Percentiles rank a stretch among this genome's conserved stretches.
These are phyloP conservation scores for Lycaon pictus DNA, from an alignment of 2,113 vertebrate species.

Conservation along the genomic window DNA sequence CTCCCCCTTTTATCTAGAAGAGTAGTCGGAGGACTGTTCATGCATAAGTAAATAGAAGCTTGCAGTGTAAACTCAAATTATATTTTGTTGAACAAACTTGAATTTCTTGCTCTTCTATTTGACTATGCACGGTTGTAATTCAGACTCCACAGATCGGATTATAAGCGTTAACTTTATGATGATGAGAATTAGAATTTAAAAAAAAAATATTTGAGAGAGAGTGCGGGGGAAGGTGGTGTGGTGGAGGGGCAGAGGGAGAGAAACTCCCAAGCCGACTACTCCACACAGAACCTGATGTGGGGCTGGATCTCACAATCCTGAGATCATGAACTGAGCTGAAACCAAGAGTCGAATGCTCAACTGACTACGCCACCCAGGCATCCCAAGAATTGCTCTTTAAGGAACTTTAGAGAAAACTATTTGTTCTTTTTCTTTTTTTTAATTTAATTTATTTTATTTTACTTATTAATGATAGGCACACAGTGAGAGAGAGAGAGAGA, in stretches of 20 bases:
- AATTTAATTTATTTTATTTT: no score
- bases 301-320: background rate
- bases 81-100: background rate
- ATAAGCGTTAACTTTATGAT: background rate
- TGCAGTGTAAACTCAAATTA: background rate
- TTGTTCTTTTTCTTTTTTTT: background rate
- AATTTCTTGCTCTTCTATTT: background rate
- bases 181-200: background rate
- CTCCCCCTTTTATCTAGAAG: slow-evolving; percentile 18
- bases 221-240: background rate
- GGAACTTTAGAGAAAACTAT: background rate
- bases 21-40: background rate
- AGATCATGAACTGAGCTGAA: background rate
- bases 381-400: background rate
- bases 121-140: background rate
- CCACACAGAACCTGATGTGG: background rate
- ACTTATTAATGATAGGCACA: no score
- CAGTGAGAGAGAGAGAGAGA: no score
- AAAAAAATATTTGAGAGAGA: no score
- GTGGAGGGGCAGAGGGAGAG: background rate
- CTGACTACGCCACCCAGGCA: background rate
- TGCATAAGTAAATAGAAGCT: background rate
- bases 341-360: background rate
- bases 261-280: background rate
- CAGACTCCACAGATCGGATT: background rate